Evolutionary conservation across 1,140 invertebrate species (phyloP).

Genomic region (Drosophila trapezifrons): DNA sequence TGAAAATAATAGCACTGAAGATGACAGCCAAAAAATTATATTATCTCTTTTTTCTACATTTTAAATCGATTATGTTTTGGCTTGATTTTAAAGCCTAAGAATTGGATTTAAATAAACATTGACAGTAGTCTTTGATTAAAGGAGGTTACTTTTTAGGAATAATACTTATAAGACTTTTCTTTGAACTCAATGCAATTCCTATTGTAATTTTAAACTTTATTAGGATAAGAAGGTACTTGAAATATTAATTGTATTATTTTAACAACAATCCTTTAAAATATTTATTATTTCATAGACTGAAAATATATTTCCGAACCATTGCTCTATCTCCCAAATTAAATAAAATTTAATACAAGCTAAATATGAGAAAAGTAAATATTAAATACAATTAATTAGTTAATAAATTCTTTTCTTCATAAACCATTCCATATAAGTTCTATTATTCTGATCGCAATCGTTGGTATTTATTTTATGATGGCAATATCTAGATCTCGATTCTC

Average conservation of each 20-base stretch:
- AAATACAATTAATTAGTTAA: not conserved
- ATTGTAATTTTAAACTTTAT: not conserved
- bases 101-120: not conserved
- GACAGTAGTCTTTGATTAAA: not conserved
- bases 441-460: slow-evolving; percentile 5
- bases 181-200: not conserved
- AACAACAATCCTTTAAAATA: too few species aligned
- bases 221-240: too few species aligned
- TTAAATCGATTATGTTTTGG: slow-evolving; percentile 1
- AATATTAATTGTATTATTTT: not conserved
- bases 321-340: too few species aligned
- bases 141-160: too few species aligned
- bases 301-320: too few species aligned
- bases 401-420: not conserved
- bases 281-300: not conserved
- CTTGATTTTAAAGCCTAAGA: too few species aligned
- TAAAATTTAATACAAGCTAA: too few species aligned
- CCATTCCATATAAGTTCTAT: not conserved
- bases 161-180: not conserved
- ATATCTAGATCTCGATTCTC: slow-evolving; percentile 25
- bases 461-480: slow-evolving; percentile 10
- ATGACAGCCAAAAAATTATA: slow-evolving; percentile 11
- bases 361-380: too few species aligned
- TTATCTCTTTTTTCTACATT: not conserved
- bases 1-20: slow-evolving; percentile 16